phyloP scores from a whole-genome alignment of 1,140 invertebrate genomes.

The Zophobas atratus region DNA sequence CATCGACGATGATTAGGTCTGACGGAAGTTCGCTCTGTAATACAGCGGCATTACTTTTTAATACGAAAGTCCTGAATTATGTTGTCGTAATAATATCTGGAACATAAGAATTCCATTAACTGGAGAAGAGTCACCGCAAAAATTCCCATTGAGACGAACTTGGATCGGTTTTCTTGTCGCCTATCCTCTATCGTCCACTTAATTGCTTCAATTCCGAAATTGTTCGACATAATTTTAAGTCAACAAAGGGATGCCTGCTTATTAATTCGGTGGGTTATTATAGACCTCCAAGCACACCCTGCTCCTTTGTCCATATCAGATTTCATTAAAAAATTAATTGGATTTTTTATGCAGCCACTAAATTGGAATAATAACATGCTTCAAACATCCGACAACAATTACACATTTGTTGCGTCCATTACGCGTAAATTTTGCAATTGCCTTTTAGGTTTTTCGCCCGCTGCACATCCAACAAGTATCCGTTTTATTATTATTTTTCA shows the following conservation, averaged over 20 bases:
- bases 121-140: not conserved
- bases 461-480: slow-evolving; percentile 10
- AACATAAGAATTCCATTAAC: slow-evolving; percentile 3
- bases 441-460: slow-evolving; percentile 4
- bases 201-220: slow-evolving; percentile 4
- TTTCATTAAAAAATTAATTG: slow-evolving; percentile 46
- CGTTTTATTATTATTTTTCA: slow-evolving; percentile 11
- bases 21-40: no score
- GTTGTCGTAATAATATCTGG: not conserved
- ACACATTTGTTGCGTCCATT: slow-evolving; percentile 3
- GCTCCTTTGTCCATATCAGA: slow-evolving; percentile 28
- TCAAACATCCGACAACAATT: slow-evolving; percentile 33
- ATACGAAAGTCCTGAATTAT: not conserved
- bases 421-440: slow-evolving; percentile 5
- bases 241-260: slow-evolving; percentile 10
- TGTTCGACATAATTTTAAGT: slow-evolving; percentile 18
- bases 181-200: slow-evolving; percentile 5
- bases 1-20: no score
- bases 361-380: slow-evolving; percentile 35
- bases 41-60: not conserved
- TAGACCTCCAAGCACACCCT: slow-evolving; percentile 17
- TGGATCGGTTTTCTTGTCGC: not conserved
- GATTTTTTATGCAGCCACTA: slow-evolving; percentile 20
- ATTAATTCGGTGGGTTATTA: slow-evolving; percentile 19
- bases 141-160: not conserved